Conservation (phyloP, 1,140 invertebrate genomes). For the Bombus breviceps region DNA sequence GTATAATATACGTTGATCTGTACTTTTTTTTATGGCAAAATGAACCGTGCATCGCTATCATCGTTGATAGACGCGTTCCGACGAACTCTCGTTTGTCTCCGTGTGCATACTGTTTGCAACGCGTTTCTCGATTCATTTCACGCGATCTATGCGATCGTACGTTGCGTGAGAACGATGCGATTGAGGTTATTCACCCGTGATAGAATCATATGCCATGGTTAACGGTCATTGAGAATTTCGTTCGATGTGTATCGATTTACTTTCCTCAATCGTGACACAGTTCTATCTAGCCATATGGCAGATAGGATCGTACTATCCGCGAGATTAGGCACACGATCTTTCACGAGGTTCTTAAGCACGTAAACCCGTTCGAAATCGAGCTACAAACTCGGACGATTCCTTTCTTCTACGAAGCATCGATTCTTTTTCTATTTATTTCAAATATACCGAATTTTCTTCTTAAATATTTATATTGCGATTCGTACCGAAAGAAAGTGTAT, state of each 20-base stretch:
- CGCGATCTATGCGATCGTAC: conserved; percentile 25
- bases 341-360: conserved; percentile 50
- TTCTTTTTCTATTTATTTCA: background rate
- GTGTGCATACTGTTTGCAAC: background rate
- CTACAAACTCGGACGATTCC: conserved; percentile 6
- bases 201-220: conserved; percentile 48
- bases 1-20: conserved; percentile 30
- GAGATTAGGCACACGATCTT: conserved; percentile 46
- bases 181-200: conserved; percentile 36
- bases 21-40: conserved; percentile 9
- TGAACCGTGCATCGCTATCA: background rate
- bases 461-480: background rate
- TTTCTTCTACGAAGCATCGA: conserved; percentile 2
- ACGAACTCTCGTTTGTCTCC: background rate
- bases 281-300: background rate
- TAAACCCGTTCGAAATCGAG: conserved; percentile 62
- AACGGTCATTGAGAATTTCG: conserved; percentile 4
- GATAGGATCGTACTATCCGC: background rate
- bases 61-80: conserved; percentile 23
- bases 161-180: conserved; percentile 56
- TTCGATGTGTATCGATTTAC: background rate
- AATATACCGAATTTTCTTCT: background rate
- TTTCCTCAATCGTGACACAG: background rate
- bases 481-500: background rate
- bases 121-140: background rate